Base-by-base conservation (phyloP, 2,888 invertebrate genomes). In the Eueremaeus valkanovi region DNA sequence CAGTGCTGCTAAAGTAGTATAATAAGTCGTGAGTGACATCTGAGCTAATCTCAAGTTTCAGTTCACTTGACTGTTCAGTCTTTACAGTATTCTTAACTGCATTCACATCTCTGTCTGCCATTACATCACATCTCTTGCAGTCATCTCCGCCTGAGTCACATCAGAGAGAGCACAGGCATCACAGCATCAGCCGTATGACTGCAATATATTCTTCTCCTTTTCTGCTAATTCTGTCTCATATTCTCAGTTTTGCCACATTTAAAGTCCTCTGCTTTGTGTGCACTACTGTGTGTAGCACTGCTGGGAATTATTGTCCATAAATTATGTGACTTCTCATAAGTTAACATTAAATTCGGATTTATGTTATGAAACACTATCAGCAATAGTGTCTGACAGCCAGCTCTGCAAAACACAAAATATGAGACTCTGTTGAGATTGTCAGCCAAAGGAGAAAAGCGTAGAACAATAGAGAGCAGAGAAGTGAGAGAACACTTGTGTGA, bases 341-440 rank as follows among this genome's bases (percentile, higher is more conserved):
- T 33, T 55, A 33, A 33, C 63, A 63, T 63, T 33, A 16, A 63
- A 63, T 63, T 63, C 33, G 63, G 31, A 63, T 63, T 61, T 63
- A 63, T 63, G 8, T 27, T 63, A 33, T 18, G 27, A 63, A 63
- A 63, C 61, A 9, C 51, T 55, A 55, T 55, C 27, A 55, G 27
- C 24, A 55, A 55, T 21, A 55, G 27, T 55, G 55, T 55, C 24
- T 55, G 55, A 55, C 55, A 55, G 27, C 55, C 24, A 27, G 55
- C 3, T 9, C 63, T 31, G 36, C 1, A 36, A 16, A 16, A 13
- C 16, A 66, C 66, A 66, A 33, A 68, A 42, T 68, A 68, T 68
- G 68, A 68, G 68, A 68, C 40, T 42, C 21, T 33, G 68, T 68
- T 68, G 40, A 68, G 68, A 68, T 29, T 68, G 68, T 68, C 68